phyloP scores from a whole-genome alignment of 2,888 invertebrate genomes.

The Aleiodes leptofemur region DNA sequence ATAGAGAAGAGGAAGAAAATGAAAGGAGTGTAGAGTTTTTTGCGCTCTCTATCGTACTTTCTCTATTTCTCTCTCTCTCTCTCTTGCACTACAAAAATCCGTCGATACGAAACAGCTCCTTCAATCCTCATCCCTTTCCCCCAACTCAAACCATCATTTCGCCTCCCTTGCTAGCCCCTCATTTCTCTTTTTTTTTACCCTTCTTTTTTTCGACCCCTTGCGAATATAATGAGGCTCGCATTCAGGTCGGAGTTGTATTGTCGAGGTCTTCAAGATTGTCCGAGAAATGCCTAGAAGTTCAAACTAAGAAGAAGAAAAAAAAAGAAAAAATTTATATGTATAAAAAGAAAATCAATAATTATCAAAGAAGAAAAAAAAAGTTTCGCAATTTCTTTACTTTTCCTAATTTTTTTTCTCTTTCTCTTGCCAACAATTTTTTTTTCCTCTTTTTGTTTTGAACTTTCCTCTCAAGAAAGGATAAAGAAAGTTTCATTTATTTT shows the following conservation, averaged over 20 bases:
- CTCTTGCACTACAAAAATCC: slow-evolving; percentile 9
- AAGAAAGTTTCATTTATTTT: neutral
- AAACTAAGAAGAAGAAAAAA: no score
- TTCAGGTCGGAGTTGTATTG: slow-evolving; percentile 9
- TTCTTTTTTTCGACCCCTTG: slow-evolving; percentile 2
- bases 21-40: slow-evolving; percentile 2
- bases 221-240: slow-evolving; percentile 30
- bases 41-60: neutral
- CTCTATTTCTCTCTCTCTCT: neutral
- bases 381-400: neutral
- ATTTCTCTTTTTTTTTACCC: no score
- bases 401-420: neutral
- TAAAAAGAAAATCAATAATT: neutral
- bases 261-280: slow-evolving; percentile 28
- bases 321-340: no score
- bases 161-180: no score
- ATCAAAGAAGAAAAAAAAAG: neutral
- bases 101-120: slow-evolving; percentile 14
- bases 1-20: neutral
- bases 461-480: neutral
- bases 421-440: no score
- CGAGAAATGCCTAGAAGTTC: neutral
- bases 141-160: neutral
- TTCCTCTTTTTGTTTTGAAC: neutral
- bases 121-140: neutral